A percentile compares a stretch with the other conserved stretches of the same genome.
phyloP scores from a whole-genome alignment of 1,140 invertebrate genomes.

The Nephila pilipes region DNA sequence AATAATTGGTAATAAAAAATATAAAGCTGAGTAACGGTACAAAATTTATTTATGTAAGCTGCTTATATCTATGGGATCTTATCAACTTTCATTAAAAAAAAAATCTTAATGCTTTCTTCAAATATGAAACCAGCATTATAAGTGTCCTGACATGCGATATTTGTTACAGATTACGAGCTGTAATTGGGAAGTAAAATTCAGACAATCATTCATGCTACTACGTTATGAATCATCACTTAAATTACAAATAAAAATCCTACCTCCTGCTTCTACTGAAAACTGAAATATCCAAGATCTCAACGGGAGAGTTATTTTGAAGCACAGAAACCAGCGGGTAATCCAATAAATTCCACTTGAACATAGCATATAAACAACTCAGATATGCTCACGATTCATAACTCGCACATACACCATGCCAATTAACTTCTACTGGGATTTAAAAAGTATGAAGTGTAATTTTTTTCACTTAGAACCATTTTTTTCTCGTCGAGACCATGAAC shows the following conservation, averaged over 20 bases:
- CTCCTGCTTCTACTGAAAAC: conserved; percentile 33
- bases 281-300: conserved; percentile 46
- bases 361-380: conserved; percentile 43
- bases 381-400: conserved; percentile 31
- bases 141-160: background rate
- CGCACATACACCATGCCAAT: background rate
- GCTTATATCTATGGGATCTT: too few relatives aligned
- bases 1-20: too few relatives aligned
- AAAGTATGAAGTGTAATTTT: conserved; percentile 55
- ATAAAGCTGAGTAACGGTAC: too few relatives aligned
- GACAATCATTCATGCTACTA: background rate
- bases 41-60: too few relatives aligned
- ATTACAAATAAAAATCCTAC: conserved; percentile 39
- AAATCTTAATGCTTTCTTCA: too few relatives aligned
- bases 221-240: conserved; percentile 24
- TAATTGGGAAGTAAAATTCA: background rate
- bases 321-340: conserved; percentile 44
- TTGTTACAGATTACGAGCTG: background rate
- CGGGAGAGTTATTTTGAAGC: conserved; percentile 18
- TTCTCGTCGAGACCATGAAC: conserved; percentile 10
- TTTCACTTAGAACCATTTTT: conserved; percentile 39
- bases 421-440: conserved; percentile 63
- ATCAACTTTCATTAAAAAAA: too few relatives aligned
- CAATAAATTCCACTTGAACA: conserved; percentile 55
- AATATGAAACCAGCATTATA: background rate